These are phyloP conservation scores for Neodiprion fabricii DNA, from an alignment of 1,140 invertebrate species.

Conservation along the genomic window DNA sequence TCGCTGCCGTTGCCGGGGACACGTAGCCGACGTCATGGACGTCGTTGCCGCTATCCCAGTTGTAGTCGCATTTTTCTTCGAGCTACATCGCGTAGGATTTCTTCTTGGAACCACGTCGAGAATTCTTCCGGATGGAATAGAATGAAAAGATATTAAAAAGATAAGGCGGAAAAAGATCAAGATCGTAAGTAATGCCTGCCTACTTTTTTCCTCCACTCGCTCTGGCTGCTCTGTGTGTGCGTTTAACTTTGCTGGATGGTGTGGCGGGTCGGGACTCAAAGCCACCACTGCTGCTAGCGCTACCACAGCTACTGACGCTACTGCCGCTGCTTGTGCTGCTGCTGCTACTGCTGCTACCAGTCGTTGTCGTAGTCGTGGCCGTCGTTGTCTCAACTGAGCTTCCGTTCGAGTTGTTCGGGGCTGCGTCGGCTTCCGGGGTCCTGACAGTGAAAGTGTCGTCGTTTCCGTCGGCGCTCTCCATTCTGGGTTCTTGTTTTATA, in stretches of 20 bases:
- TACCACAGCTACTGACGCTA: conserved; percentile 22
- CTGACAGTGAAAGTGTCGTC: too few relatives aligned
- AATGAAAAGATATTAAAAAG: background rate
- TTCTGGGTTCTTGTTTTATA: conserved; percentile 34
- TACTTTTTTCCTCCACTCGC: conserved; percentile 31
- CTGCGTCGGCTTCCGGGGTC: conserved; percentile 4
- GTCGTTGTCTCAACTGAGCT: conserved; percentile 21
- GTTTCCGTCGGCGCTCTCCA: background rate
- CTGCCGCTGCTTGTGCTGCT: conserved; percentile 26
- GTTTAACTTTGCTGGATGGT: conserved; percentile 24
- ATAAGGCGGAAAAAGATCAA: conserved; percentile 1
- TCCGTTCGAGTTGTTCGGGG: conserved; percentile 25
- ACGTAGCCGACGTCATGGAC: conserved; percentile 27
- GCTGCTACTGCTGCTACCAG: conserved; percentile 25
- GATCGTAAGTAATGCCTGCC: conserved; percentile 11
- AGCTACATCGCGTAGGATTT: conserved; percentile 32
- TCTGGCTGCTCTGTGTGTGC: conserved; percentile 28
- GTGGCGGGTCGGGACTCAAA: conserved; percentile 20
- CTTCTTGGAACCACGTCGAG: conserved; percentile 30
- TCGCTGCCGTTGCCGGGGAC: conserved; percentile 32
- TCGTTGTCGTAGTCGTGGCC: conserved; percentile 33
- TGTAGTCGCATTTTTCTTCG: background rate
- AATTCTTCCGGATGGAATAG: conserved; percentile 13
- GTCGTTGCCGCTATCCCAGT: conserved; percentile 31
- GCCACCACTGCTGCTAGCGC: conserved; percentile 31